Percentiles rank a stretch among this genome's conserved stretches.
Conservation (phyloP, 1,140 invertebrate species). For the Trigoniulus corallinus region DNA sequence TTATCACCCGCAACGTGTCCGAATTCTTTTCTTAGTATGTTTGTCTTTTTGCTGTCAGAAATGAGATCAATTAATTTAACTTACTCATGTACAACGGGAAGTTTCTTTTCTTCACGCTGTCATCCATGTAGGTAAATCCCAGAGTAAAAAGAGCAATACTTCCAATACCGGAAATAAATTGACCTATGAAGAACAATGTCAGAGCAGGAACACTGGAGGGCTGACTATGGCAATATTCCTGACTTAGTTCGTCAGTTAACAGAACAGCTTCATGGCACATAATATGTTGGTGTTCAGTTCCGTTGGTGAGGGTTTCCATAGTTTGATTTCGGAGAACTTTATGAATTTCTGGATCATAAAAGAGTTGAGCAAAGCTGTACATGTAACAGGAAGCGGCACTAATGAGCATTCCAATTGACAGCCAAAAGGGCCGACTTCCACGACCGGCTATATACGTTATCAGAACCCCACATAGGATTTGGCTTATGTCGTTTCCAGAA, state of each 20-base stretch:
- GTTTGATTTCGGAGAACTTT: conserved; percentile 47
- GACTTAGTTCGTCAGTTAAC: neutral
- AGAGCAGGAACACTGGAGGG: neutral
- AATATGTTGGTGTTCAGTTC: neutral
- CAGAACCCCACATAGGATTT: conserved; percentile 40
- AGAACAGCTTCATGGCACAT: neutral
- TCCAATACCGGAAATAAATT: conserved; percentile 4
- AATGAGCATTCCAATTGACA: conserved; percentile 37
- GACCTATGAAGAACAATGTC: neutral
- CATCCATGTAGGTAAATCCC: conserved; percentile 5
- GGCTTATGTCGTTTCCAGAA: conserved; percentile 51
- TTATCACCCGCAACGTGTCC: no score
- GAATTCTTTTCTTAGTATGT: no score
- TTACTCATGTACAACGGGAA: conserved; percentile 1
- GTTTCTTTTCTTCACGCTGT: conserved; percentile 1
- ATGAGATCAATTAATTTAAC: neutral
- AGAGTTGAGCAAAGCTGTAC: neutral
- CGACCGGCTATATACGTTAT: conserved; percentile 41
- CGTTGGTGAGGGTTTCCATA: conserved; percentile 5
- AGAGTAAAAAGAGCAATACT: neutral
- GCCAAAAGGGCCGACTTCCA: conserved; percentile 41
- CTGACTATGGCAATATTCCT: neutral
- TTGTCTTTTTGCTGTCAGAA: no score
- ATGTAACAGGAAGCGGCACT: conserved; percentile 30
- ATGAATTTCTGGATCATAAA: conserved; percentile 38